phyloP scores from a whole-genome alignment of 1,140 invertebrate genomes.

The Drosophila insularis region DNA sequence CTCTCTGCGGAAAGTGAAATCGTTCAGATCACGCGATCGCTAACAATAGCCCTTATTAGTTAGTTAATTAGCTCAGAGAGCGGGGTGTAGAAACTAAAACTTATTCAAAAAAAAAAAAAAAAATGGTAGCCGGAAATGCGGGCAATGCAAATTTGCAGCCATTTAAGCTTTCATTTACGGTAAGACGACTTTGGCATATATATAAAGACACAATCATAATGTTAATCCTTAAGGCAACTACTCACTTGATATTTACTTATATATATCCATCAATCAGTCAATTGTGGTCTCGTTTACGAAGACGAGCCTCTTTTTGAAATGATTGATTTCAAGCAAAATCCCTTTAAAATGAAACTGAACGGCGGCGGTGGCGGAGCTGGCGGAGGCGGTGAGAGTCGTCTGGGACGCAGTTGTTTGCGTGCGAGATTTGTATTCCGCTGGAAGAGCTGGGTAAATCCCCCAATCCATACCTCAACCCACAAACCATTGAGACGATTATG shows the following conservation, averaged over 20 bases:
- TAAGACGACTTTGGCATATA: slow-evolving; percentile 34
- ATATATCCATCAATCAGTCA: slow-evolving; percentile 28
- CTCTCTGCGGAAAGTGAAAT: slow-evolving; percentile 63
- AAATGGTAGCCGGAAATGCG: slow-evolving; percentile 73
- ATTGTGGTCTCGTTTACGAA: slow-evolving; percentile 29
- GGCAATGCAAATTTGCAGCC: slow-evolving; percentile 50
- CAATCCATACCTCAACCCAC: background rate
- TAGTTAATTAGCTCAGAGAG: slow-evolving; percentile 8
- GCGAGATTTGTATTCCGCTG: slow-evolving; percentile 79
- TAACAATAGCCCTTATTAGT: slow-evolving; percentile 56
- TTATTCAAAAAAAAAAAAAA: background rate
- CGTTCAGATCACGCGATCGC: slow-evolving; percentile 56
- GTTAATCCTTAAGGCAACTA: background rate
- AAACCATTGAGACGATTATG: background rate
- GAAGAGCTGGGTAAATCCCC: slow-evolving; percentile 77
- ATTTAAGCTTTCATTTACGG: slow-evolving; percentile 76
- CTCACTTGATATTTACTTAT: background rate
- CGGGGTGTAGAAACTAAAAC: background rate
- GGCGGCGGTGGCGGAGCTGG: slow-evolving; percentile 45
- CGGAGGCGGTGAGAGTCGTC: slow-evolving; percentile 56
- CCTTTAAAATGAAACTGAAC: slow-evolving; percentile 75
- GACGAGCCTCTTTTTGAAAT: slow-evolving; percentile 49
- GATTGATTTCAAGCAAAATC: slow-evolving; percentile 81
- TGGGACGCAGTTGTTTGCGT: slow-evolving; percentile 70
- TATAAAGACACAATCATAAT: slow-evolving; percentile 3